phyloP scores from a whole-genome alignment of 2,797 vertebrate species.

The Sarcoramphus papa region DNA sequence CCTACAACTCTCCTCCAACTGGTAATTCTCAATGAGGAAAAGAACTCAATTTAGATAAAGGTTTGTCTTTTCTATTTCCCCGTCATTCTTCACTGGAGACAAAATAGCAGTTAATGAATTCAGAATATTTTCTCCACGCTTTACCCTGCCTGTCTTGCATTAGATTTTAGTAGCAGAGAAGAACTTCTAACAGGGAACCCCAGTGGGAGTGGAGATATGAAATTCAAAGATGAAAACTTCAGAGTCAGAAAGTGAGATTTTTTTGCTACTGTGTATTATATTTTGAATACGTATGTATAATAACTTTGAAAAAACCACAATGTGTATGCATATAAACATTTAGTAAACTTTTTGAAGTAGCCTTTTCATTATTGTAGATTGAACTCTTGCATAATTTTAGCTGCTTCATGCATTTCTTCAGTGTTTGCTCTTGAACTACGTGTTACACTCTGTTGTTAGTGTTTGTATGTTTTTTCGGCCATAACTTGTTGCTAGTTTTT shows the following conservation, averaged over 20 bases:
- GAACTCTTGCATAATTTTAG: background rate
- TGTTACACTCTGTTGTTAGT: background rate
- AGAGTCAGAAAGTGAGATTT: background rate
- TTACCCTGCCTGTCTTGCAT: background rate
- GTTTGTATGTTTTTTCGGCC: background rate
- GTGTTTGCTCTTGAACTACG: background rate
- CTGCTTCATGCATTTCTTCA: background rate
- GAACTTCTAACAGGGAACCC: background rate
- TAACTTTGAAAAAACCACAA: background rate
- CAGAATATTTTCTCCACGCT: background rate
- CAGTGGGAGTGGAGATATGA: background rate
- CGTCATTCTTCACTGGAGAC: background rate
- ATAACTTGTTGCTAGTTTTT: background rate
- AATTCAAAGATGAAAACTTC: background rate
- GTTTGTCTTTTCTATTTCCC: background rate
- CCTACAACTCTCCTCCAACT: background rate
- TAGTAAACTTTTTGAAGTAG: background rate
- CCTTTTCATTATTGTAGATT: background rate
- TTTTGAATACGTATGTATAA: background rate
- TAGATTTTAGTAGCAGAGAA: background rate
- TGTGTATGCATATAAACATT: background rate
- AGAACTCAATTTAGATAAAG: background rate
- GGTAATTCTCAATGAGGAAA: background rate
- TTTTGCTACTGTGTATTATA: background rate
- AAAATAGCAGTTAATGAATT: background rate